phyloP scores from a whole-genome alignment of 2,888 invertebrate species.

The Thymelicus acteon region DNA sequence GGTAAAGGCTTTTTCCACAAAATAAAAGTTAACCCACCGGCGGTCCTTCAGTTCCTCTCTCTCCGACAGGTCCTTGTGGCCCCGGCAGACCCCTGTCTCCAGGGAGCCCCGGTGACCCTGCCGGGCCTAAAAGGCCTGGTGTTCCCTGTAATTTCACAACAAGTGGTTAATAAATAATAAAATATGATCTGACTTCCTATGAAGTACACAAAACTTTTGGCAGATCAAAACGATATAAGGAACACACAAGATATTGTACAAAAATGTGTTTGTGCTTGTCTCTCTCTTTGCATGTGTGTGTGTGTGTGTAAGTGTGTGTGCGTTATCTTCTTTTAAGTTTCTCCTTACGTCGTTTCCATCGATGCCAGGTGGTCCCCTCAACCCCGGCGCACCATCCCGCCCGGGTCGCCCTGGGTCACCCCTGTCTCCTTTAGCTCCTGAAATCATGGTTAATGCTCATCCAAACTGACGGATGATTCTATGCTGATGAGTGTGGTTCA shows the following conservation, averaged over 20 bases:
- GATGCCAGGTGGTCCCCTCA: constrained; percentile 66
- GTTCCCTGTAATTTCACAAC: constrained; percentile 51
- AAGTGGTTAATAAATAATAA: too few relatives aligned
- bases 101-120: constrained; percentile 55
- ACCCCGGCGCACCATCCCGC: constrained; percentile 62
- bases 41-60: constrained; percentile 77
- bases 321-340: neutral
- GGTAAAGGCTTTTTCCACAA: neutral
- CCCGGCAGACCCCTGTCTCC: constrained; percentile 60
- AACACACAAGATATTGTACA: too few relatives aligned
- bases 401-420: constrained; percentile 66
- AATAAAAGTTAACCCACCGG: constrained; percentile 57
- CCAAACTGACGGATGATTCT: too few relatives aligned
- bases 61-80: constrained; percentile 63
- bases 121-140: constrained; percentile 57
- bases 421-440: constrained; percentile 70
- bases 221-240: too few relatives aligned
- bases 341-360: constrained; percentile 68
- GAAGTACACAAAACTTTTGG: too few relatives aligned
- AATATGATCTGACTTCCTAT: too few relatives aligned
- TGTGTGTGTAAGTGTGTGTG: neutral
- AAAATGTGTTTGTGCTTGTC: too few relatives aligned
- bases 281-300: neutral
- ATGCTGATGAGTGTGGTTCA: too few relatives aligned
- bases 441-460: neutral